A percentile compares a stretch with the other conserved stretches of the same genome.
phyloP scores from a whole-genome alignment of 2,113 vertebrate species.

The Colossoma macropomum region DNA sequence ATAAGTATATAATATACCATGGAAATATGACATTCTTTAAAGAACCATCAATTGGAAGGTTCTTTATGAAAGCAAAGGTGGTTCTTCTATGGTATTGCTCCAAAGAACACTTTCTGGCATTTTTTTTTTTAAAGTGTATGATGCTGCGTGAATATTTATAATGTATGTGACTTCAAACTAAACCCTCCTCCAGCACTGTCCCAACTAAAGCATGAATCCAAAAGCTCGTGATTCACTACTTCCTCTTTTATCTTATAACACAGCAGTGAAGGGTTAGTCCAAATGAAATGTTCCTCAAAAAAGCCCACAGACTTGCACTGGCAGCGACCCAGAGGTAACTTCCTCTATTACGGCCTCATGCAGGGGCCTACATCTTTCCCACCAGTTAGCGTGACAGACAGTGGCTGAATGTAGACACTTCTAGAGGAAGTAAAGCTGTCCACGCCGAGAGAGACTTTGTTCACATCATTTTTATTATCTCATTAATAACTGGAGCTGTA shows the following conservation, averaged over 20 bases:
- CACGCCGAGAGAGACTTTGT: constrained; percentile 37
- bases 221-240: constrained; percentile 39
- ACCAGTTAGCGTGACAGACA: constrained; percentile 33
- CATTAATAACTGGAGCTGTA: constrained; percentile 55
- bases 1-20: too few relatives aligned
- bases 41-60: too few relatives aligned
- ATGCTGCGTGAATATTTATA: not conserved
- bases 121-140: not conserved
- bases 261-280: constrained; percentile 37
- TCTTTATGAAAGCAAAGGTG: too few relatives aligned
- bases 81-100: too few relatives aligned
- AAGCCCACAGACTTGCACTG: constrained; percentile 17
- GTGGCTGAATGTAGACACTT: not conserved
- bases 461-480: constrained; percentile 47
- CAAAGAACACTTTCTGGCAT: too few relatives aligned
- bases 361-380: not conserved
- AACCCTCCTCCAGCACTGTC: not conserved
- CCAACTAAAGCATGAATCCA: constrained; percentile 9
- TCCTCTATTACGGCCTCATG: constrained; percentile 21
- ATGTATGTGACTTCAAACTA: not conserved
- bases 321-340: constrained; percentile 24
- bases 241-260: constrained; percentile 26
- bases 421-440: constrained; percentile 42
- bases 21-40: too few relatives aligned
- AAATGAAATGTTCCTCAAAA: constrained; percentile 24